Percentiles rank a stretch among this genome's conserved stretches.
phyloP scores from a whole-genome alignment of 2,797 vertebrate species.

The Gymnoscopelus microlampas region DNA sequence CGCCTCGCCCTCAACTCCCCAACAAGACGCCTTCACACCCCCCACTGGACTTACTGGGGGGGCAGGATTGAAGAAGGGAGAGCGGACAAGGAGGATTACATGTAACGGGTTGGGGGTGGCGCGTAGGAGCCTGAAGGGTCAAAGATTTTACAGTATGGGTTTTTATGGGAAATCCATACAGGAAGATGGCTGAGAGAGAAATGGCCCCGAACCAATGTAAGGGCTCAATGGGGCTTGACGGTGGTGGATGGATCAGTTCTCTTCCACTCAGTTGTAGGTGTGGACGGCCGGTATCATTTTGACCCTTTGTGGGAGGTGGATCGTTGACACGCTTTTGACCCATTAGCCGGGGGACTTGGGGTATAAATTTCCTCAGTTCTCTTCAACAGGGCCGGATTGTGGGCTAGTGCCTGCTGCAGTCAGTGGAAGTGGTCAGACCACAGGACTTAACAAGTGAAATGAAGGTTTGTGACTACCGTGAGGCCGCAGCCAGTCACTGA shows the following conservation, averaged over 20 bases:
- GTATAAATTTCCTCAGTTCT: no score
- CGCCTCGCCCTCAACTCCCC: constrained; percentile 71
- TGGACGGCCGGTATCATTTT: no score
- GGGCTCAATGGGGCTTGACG: not conserved
- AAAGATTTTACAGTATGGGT: no score
- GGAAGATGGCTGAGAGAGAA: not conserved
- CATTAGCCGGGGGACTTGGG: not conserved
- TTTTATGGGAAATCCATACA: no score
- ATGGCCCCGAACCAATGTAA: not conserved
- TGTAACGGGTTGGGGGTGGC: no score
- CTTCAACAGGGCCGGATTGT: no score
- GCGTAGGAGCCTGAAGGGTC: constrained; percentile 1
- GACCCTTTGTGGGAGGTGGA: not conserved
- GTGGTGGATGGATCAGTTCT: constrained; percentile 17
- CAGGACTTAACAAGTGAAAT: no score
- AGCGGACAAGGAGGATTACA: not conserved
- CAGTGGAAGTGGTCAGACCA: no score
- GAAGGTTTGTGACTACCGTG: no score
- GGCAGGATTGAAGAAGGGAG: constrained; percentile 64
- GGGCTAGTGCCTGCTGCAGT: no score
- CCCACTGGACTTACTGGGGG: constrained; percentile 68
- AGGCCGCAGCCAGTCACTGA: no score
- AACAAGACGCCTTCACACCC: constrained; percentile 62
- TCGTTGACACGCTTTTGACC: constrained; percentile 31
- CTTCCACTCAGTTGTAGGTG: not conserved